A percentile compares a stretch with the other conserved stretches of the same genome.
Conservation (phyloP, 2,797 vertebrate genomes). For the Tarsius wallacei region DNA sequence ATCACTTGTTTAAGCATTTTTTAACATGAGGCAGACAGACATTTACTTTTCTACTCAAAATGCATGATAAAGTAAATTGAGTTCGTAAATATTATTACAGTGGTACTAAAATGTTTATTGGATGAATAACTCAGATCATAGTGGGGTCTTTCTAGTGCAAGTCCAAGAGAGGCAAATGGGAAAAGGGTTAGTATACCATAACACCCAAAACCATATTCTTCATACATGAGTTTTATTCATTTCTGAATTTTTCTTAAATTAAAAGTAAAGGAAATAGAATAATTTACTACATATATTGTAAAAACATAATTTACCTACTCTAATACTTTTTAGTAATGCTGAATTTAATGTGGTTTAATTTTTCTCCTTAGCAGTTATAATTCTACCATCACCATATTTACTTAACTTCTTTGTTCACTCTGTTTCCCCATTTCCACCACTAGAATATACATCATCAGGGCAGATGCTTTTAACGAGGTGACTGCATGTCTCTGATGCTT, state of each 20-base stretch:
- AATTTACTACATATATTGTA: not conserved
- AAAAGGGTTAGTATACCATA: not conserved
- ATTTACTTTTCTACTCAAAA: conserved; percentile 30
- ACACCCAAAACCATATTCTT: not conserved
- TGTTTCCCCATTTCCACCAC: not conserved
- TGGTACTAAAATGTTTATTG: not conserved
- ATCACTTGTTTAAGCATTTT: not conserved
- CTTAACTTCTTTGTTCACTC: not conserved
- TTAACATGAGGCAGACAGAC: not conserved
- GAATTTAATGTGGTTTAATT: not conserved
- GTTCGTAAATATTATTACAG: not conserved
- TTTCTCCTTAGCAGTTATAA: not conserved
- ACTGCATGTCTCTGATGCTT: not conserved
- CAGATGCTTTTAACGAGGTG: not conserved
- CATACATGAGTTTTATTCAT: not conserved
- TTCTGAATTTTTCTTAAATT: conserved; percentile 13
- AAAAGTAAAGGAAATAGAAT: not conserved
- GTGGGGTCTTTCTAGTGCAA: not conserved
- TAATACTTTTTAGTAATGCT: not conserved
- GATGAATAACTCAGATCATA: not conserved
- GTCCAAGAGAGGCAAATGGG: not conserved
- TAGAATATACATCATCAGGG: not conserved
- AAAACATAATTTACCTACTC: not conserved
- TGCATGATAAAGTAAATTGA: not conserved
- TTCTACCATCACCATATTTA: not conserved